phyloP scores from a whole-genome alignment of 2,888 invertebrate genomes.

The Pyrocoelia pectoralis region DNA sequence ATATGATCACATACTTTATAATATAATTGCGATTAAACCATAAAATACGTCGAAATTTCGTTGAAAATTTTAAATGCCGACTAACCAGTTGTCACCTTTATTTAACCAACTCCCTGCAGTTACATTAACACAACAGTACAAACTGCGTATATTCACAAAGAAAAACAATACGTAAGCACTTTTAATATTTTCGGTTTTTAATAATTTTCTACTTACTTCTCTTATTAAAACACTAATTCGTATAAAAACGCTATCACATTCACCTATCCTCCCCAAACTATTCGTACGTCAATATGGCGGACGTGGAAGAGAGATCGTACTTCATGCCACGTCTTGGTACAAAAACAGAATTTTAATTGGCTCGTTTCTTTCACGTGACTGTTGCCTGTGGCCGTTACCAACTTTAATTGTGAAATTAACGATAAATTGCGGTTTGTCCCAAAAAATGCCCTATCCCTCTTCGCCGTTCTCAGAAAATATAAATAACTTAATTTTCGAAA shows the following conservation, averaged over 20 bases:
- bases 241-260: slow-evolving; percentile 74
- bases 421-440: background rate
- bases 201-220: slow-evolving; percentile 58
- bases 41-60: slow-evolving; percentile 1
- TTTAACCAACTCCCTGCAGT: slow-evolving; percentile 65
- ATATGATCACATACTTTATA: background rate
- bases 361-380: slow-evolving; percentile 24
- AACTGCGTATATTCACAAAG: slow-evolving; percentile 15
- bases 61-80: slow-evolving; percentile 58
- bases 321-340: slow-evolving; percentile 81
- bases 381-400: slow-evolving; percentile 5
- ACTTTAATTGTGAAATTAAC: background rate
- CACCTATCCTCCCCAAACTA: slow-evolving; percentile 73
- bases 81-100: slow-evolving; percentile 65
- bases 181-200: slow-evolving; percentile 12
- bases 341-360: slow-evolving; percentile 49
- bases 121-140: slow-evolving; percentile 47
- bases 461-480: background rate
- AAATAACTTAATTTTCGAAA: background rate
- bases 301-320: slow-evolving; percentile 78
- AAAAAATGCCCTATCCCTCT: background rate
- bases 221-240: slow-evolving; percentile 61
- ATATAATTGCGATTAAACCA: background rate
- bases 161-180: background rate
- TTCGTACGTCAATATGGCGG: slow-evolving; percentile 86